Conservation (phyloP, 92 coral and sea anemone species). For the Heliopora coerulea region DNA sequence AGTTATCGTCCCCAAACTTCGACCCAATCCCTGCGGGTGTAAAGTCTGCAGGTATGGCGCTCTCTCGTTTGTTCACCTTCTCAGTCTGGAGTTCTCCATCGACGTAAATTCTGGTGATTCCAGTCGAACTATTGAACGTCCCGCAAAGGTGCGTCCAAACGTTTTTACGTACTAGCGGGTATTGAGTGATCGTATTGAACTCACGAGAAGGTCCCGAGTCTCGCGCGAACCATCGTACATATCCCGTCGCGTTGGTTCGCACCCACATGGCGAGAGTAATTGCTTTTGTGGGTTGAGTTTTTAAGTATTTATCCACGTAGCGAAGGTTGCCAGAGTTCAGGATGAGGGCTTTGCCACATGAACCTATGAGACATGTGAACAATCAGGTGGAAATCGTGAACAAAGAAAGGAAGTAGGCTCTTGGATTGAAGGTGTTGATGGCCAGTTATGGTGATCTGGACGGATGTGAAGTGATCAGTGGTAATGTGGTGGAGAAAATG, state of each 20-base stretch:
- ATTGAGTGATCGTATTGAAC: conserved; percentile 49
- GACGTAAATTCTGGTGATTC: conserved; percentile 84
- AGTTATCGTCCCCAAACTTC: conserved; percentile 82
- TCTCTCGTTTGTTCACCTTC: conserved; percentile 67
- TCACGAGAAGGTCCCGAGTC: conserved; percentile 45
- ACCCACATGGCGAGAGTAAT: conserved; percentile 99
- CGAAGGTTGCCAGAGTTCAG: conserved; percentile 80
- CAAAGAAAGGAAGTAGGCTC: too few species aligned
- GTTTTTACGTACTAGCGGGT: conserved; percentile 70
- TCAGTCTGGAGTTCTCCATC: conserved; percentile 81
- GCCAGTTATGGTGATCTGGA: too few species aligned
- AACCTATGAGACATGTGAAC: too few species aligned
- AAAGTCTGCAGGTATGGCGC: conserved; percentile 85
- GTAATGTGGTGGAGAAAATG: too few species aligned
- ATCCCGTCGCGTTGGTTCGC: conserved; percentile 80
- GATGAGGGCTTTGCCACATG: conserved; percentile 86
- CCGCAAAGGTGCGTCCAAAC: conserved; percentile 95
- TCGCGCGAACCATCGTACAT: conserved; percentile 89
- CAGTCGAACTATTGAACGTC: conserved; percentile 85
- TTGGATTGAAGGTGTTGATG: too few species aligned
- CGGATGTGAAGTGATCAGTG: too few species aligned
- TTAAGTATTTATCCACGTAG: conserved; percentile 63
- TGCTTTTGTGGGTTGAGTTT: conserved; percentile 78
- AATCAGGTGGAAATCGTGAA: too few species aligned
- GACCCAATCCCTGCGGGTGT: conserved; percentile 88